Evolutionary conservation across 2,113 vertebrate species (phyloP).

Genomic region (Eidolon helvum): DNA sequence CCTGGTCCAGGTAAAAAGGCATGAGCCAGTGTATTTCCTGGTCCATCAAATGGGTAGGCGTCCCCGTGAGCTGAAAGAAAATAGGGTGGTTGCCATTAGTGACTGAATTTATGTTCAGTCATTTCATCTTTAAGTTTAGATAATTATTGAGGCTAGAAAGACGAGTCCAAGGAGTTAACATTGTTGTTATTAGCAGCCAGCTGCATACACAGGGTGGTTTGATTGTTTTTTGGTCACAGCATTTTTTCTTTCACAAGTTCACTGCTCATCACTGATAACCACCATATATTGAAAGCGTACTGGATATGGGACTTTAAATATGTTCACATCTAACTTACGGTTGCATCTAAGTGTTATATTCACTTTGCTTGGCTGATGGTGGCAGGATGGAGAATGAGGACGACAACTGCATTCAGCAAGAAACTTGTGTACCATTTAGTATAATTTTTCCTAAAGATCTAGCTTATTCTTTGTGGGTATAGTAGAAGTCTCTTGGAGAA

Average conservation of each 20-base stretch:
- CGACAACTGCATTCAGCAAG: neutral
- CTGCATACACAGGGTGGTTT: neutral
- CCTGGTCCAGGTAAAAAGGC: conserved; percentile 65
- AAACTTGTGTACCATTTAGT: neutral
- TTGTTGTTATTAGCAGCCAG: no score
- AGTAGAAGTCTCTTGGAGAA: neutral
- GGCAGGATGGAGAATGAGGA: neutral
- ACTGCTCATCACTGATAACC: neutral
- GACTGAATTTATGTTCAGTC: neutral
- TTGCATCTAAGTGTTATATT: neutral
- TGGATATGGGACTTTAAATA: neutral
- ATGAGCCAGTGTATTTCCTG: conserved; percentile 48
- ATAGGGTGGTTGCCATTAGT: neutral
- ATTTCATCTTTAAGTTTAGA: neutral
- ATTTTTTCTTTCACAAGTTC: neutral
- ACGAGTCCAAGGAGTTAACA: no score
- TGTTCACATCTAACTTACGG: neutral
- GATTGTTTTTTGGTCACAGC: neutral
- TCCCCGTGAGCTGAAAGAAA: conserved; percentile 71
- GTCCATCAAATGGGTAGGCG: conserved; percentile 58
- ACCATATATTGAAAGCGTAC: neutral
- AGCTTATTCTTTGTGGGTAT: neutral
- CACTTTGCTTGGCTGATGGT: neutral
- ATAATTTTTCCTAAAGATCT: neutral
- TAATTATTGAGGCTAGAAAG: neutral